phyloP scores from a whole-genome alignment of 2,797 vertebrate genomes.

The Spinus olivaceus region DNA sequence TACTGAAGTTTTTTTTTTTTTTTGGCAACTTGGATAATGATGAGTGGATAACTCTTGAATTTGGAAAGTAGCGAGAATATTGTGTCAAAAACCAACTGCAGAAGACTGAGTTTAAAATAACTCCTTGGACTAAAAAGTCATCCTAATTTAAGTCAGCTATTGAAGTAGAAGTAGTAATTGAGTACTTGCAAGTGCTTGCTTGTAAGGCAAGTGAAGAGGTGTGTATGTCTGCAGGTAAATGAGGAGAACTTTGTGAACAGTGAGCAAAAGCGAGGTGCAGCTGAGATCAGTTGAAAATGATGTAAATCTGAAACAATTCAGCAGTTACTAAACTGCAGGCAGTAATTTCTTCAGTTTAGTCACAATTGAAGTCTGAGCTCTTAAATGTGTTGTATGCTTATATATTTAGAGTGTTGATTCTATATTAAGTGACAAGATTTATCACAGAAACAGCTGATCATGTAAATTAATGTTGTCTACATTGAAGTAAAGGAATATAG shows the following conservation, averaged over 20 bases:
- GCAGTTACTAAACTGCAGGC: not conserved
- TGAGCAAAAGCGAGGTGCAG: conserved; percentile 32
- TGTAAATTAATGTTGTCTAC: not conserved
- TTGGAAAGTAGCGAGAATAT: not conserved
- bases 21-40: not conserved
- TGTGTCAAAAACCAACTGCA: not conserved
- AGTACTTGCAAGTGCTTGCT: conserved; percentile 11
- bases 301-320: not conserved
- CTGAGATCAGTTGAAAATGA: not conserved
- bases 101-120: not conserved
- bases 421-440: not conserved
- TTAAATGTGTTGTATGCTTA: not conserved
- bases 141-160: not conserved
- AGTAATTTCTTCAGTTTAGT: not conserved
- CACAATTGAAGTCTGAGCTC: not conserved
- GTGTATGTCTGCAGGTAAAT: not conserved
- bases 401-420: not conserved
- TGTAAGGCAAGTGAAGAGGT: not conserved
- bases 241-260: not conserved
- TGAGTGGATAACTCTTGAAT: not conserved
- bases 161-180: not conserved
- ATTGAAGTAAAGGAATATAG: not conserved
- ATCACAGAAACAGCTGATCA: not conserved
- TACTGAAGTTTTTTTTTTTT: not conserved
- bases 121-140: not conserved